Evolutionary conservation across 2,888 invertebrate species (phyloP).

Genomic region (Lamproptera curius): DNA sequence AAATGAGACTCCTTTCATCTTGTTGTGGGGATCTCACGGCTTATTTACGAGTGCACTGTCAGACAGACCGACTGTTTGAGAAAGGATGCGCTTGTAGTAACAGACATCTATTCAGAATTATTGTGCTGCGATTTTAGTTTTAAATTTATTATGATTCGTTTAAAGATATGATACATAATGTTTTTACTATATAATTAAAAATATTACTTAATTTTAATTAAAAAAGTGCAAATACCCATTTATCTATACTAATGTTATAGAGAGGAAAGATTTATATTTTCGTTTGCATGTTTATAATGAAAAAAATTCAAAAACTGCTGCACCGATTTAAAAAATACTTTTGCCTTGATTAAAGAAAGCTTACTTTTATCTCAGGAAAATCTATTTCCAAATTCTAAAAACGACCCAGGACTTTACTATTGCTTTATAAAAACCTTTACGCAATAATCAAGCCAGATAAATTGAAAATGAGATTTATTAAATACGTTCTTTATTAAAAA

Average conservation of each 20-base stretch:
- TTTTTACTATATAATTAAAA: too few species aligned
- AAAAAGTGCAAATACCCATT: not conserved
- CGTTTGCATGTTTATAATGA: not conserved
- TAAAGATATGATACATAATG: too few species aligned
- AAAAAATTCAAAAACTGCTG: not conserved
- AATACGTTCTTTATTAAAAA: too few species aligned
- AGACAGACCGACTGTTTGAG: conserved; percentile 16
- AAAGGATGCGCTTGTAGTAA: conserved; percentile 24
- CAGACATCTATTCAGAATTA: conserved; percentile 19
- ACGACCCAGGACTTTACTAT: too few species aligned
- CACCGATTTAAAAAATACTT: too few species aligned
- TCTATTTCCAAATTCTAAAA: too few species aligned
- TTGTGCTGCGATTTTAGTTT: conserved; percentile 8
- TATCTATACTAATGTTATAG: not conserved
- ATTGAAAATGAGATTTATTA: too few species aligned
- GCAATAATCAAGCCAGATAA: too few species aligned
- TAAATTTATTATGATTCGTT: not conserved
- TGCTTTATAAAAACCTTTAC: too few species aligned
- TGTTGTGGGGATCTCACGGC: conserved; percentile 29
- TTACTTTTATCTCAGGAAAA: too few species aligned
- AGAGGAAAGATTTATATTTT: not conserved
- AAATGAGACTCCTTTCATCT: conserved; percentile 62
- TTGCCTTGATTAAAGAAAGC: too few species aligned
- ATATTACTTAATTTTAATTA: too few species aligned
- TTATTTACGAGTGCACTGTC: conserved; percentile 39